Evolutionary conservation across 2,113 vertebrate species (phyloP), one percentile per base, ranked within the genome.

Genomic region (Chaenocephalus aceratus): DNA sequence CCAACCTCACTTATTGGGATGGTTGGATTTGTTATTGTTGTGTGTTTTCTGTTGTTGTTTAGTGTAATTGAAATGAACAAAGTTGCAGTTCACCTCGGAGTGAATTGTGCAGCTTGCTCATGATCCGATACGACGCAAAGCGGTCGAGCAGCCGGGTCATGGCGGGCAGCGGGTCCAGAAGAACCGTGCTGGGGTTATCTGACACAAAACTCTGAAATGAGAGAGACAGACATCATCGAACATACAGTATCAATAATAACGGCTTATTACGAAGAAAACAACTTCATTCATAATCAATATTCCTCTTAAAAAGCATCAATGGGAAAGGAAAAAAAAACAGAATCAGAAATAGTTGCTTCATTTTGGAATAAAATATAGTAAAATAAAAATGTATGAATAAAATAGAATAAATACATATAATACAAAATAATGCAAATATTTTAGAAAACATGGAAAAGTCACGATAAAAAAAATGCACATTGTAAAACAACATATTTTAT

Each of bases 81-180:
- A 21, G 71, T 21, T 34, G 30, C 44, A 58, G 10, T 61, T 59
- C 14, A 95, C 95, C 95, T 91, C 69, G 77, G 52, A 93, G 87
- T 3, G 82, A 87, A 18, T 88, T 83, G 60, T 93, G 94, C 69
- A 96, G 86, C 64, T 88, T 82, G 89, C 79, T 91, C 87, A 96
- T 95, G 72, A 95, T 94, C 57, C 59, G 89, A 57, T 93, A 94
- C 0, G 94, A 94, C 10, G 87, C 75, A 13, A 95, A 96, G 56
- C 95, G 94, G 86, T 96, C 95, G 0, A 95, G 89, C 0, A 96
- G 88, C 45, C 74, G 91, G 10, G 80, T 88, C 91, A 96, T 94
- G 10, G 92, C 94, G 1, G 92, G 90, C 21, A 95, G 83, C 0
- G 95, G 95, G 72, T 95, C 95, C 83, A 96, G 85, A 10, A 96